phyloP scores from a whole-genome alignment of 2,888 invertebrate genomes.

The Synanthedon vespiformis region DNA sequence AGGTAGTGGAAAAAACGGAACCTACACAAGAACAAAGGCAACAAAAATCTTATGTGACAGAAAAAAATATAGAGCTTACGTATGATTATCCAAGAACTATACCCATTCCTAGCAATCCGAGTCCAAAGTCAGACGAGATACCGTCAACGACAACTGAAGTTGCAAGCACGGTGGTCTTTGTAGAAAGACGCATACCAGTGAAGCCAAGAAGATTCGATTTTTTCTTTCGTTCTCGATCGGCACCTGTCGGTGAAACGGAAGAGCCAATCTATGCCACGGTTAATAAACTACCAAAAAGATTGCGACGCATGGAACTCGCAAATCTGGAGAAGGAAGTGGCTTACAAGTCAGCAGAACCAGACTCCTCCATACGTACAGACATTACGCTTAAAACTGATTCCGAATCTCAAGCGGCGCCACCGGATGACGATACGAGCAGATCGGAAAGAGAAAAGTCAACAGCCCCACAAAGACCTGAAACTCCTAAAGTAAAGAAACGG shows the following conservation, averaged over 20 bases:
- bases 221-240: constrained; percentile 63
- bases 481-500: constrained; percentile 59
- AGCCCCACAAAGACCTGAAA: constrained; percentile 46
- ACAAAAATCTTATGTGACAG: constrained; percentile 56
- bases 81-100: constrained; percentile 62
- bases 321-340: constrained; percentile 63
- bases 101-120: constrained; percentile 38
- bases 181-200: constrained; percentile 58
- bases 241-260: constrained; percentile 60
- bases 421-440: constrained; percentile 59
- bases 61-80: constrained; percentile 63
- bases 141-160: constrained; percentile 59
- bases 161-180: constrained; percentile 64
- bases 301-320: constrained; percentile 56
- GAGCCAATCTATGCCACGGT: constrained; percentile 67
- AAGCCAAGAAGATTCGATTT: constrained; percentile 61
- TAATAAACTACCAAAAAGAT: constrained; percentile 62
- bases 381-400: constrained; percentile 54
- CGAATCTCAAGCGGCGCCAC: constrained; percentile 46
- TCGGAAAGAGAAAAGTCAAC: constrained; percentile 57
- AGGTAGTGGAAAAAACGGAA: constrained; percentile 20
- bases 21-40: constrained; percentile 22
- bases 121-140: constrained; percentile 41
- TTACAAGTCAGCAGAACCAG: constrained; percentile 50
- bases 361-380: constrained; percentile 55